phyloP scores from a whole-genome alignment of 1,140 invertebrate species.

The Sinonovacula constricta region DNA sequence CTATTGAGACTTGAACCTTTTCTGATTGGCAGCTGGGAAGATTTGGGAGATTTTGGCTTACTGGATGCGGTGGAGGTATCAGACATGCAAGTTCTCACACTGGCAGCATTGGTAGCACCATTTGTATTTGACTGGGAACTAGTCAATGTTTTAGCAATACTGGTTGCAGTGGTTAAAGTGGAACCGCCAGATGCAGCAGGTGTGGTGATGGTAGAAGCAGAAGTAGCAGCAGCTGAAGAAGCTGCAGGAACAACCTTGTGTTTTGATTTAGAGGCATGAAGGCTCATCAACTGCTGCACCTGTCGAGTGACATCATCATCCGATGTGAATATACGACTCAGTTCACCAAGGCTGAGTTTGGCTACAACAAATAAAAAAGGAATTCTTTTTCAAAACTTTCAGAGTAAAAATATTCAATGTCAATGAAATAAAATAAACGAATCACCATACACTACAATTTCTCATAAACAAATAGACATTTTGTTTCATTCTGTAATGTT shows the following conservation, averaged over 20 bases:
- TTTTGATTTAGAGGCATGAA: slow-evolving; percentile 9
- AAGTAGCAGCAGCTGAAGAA: neutral
- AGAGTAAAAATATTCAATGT: too few species aligned
- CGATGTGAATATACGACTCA: slow-evolving; percentile 34
- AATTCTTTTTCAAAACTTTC: too few species aligned
- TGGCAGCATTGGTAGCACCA: too few species aligned
- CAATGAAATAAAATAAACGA: too few species aligned
- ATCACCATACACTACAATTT: too few species aligned
- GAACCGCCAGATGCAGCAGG: neutral
- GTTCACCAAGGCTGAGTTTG: slow-evolving; percentile 29
- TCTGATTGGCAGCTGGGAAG: slow-evolving; percentile 26
- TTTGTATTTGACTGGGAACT: too few species aligned
- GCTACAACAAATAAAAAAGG: slow-evolving; percentile 34
- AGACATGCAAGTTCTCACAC: too few species aligned
- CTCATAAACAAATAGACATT: too few species aligned
- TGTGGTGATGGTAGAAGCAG: too few species aligned
- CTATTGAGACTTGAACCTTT: slow-evolving; percentile 29
- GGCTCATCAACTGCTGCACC: neutral
- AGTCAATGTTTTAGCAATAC: too few species aligned
- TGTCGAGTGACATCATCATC: neutral
- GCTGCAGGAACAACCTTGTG: neutral
- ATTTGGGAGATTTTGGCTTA: neutral
- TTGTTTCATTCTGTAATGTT: too few species aligned
- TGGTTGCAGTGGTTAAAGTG: neutral
- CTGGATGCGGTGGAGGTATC: neutral